Evolutionary conservation across 2,113 vertebrate genomes (phyloP), one percentile per base, ranked within the genome.

Genomic region (Alces alces): DNA sequence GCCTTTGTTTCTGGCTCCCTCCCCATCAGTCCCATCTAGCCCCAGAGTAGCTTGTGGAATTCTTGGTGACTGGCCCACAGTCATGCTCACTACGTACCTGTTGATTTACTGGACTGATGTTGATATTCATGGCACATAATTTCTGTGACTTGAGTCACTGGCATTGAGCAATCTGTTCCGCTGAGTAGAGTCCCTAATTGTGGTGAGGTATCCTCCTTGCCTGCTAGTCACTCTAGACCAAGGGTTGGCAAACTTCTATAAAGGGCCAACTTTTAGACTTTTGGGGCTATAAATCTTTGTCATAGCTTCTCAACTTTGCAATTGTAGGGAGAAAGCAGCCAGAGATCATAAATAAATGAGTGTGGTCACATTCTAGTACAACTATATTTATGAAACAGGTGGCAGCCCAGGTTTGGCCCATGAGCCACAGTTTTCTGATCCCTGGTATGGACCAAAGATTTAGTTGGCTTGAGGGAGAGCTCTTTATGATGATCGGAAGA

Each of bases 211-310:
- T 36, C 45, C 70, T 80, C 17, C 43, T 47, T 64, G 43, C 16
- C 15, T 57, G 12, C 60, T 78, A 39, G 78, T 92, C 57, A 55
- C 50, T 85, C 45, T 58, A 89, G 85, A 93, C 33, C 50, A 92
- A 79, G 10, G 60, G 0, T 66, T 95, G 82, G 92, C 78, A 79
- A 79, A 25, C 25, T 60, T 95, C 79, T 92, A 17, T 54, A 83
- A 89, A 93, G 79, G 64, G 57, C 50, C 60, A 82, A 79, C 64
- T 92, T 88, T 86, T 55, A 95, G 87, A 84, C 19, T 95, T 89
- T 86, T 52, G 45, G 66, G 91, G n/a, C 93, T 80, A 50, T 94
- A 90, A 94, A 80, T 88, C 83, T 95, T 82, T 97, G 94, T 95
- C 87, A 92, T 43, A 86, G 73, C 57, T 83, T 82, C 33, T 86